Conservation (phyloP, 2,797 vertebrate species). For the Dermochelys coriacea region DNA sequence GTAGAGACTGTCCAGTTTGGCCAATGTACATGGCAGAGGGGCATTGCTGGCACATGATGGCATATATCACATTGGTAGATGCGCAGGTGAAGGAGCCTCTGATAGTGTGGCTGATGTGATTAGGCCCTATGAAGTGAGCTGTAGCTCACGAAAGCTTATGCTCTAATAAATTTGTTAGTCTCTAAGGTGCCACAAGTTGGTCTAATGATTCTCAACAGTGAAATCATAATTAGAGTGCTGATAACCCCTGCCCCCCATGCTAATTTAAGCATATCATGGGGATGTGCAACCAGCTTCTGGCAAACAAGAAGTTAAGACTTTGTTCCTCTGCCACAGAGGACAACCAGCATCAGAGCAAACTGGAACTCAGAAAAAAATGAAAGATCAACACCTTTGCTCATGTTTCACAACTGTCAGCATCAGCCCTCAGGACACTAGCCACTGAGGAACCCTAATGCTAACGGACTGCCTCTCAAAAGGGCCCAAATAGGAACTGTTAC, state of each 20-base stretch:
- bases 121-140: too few relatives aligned
- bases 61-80: too few relatives aligned
- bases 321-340: not conserved
- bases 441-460: not conserved
- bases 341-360: not conserved
- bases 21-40: too few relatives aligned
- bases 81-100: too few relatives aligned
- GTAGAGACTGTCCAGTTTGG: too few relatives aligned
- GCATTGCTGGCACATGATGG: too few relatives aligned
- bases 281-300: not conserved
- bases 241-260: not conserved
- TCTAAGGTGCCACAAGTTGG: too few relatives aligned
- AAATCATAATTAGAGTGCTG: not conserved
- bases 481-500: not conserved
- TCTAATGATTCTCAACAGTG: not conserved
- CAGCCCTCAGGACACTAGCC: not conserved
- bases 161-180: too few relatives aligned
- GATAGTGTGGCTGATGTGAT: too few relatives aligned
- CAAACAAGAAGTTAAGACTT: not conserved
- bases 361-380: not conserved
- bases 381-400: not conserved
- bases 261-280: not conserved
- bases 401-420: not conserved
- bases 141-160: too few relatives aligned
- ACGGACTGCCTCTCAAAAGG: not conserved